A percentile compares a stretch with the other conserved stretches of the same genome.
These are phyloP conservation scores for Caranx melampygus DNA, from an alignment of 2,113 vertebrate species.

Conservation along the genomic window DNA sequence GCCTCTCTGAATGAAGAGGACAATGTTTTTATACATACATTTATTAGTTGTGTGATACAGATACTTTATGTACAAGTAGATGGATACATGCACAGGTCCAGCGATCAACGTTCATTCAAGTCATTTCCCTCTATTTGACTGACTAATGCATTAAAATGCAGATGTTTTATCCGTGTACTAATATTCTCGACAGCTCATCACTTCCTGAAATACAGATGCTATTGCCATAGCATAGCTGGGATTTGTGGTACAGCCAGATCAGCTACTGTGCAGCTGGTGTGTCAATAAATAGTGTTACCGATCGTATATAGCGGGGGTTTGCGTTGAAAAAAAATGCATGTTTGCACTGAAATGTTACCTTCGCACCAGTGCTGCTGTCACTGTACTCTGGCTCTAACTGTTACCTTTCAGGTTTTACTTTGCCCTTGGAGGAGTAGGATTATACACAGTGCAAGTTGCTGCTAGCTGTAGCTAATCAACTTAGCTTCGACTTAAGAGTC, in stretches of 20 bases:
- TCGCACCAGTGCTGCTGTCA: neutral
- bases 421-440: slow-evolving; percentile 17
- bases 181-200: neutral
- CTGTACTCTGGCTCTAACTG: neutral
- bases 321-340: neutral
- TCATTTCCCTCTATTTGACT: neutral
- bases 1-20: no score
- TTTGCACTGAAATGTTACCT: neutral
- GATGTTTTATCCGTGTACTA: neutral
- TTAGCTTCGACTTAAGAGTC: slow-evolving; percentile 51
- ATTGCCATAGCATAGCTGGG: neutral
- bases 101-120: neutral
- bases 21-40: no score
- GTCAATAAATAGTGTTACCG: neutral
- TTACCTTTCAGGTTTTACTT: neutral
- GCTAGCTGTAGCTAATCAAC: slow-evolving; percentile 52
- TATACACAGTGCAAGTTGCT: slow-evolving; percentile 23
- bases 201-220: neutral
- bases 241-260: neutral
- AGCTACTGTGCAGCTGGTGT: neutral
- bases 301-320: neutral
- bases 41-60: neutral
- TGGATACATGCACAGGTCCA: slow-evolving; percentile 32
- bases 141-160: neutral
- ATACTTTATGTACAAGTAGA: neutral